These are phyloP conservation scores for Paramormyrops kingsleyae DNA, from an alignment of 2,113 vertebrate genomes.

Conservation along the genomic window DNA sequence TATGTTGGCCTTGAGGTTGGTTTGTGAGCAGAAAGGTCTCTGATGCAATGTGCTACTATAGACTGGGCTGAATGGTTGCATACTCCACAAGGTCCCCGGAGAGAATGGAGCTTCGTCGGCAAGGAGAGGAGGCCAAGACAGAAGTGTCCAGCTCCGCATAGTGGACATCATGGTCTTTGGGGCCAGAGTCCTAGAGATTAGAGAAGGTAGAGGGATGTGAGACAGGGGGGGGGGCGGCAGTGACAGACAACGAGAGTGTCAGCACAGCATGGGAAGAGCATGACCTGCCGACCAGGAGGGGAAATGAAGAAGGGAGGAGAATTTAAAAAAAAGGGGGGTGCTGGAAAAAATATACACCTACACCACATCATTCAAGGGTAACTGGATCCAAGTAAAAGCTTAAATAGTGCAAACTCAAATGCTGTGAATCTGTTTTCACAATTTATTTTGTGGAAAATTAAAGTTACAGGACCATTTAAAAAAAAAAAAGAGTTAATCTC, in stretches of 20 bases:
- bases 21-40: constrained; percentile 70
- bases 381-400: not conserved
- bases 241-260: not conserved
- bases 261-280: not conserved
- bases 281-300: not conserved
- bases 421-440: not conserved
- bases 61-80: constrained; percentile 88
- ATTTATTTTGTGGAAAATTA: not conserved
- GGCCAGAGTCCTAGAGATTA: constrained; percentile 78
- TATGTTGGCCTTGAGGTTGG: constrained; percentile 65
- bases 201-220: constrained; percentile 62
- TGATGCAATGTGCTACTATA: constrained; percentile 73
- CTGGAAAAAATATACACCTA: not conserved
- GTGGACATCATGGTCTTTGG: constrained; percentile 80
- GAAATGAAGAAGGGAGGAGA: not conserved
- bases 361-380: not conserved
- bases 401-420: not conserved
- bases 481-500: not conserved
- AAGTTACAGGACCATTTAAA: not conserved
- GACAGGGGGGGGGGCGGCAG: constrained; percentile 40
- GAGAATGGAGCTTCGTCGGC: constrained; percentile 66
- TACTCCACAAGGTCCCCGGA: constrained; percentile 87
- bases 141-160: constrained; percentile 89
- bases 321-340: not conserved
- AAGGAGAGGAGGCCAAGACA: constrained; percentile 75